Evolutionary conservation across 2,113 vertebrate species (phyloP).

Genomic region (Corydoras maculifer): DNA sequence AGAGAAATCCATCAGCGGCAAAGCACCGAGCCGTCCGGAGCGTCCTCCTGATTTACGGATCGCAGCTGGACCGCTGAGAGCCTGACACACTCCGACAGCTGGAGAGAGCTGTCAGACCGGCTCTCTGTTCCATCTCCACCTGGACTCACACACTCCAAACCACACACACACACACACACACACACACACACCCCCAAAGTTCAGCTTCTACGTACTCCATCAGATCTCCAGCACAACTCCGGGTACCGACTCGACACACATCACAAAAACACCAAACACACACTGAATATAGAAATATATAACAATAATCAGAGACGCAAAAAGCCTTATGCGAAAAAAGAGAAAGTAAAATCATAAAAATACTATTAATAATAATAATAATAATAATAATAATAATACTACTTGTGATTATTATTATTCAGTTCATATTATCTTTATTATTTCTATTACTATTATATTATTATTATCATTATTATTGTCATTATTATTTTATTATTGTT

Average conservation of each 20-base stretch:
- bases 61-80: slow-evolving; percentile 15
- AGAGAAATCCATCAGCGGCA: not conserved
- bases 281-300: too few relatives aligned
- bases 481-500: too few relatives aligned
- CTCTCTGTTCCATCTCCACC: not conserved
- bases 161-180: not conserved
- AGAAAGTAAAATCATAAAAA: too few relatives aligned
- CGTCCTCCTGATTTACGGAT: slow-evolving; percentile 4
- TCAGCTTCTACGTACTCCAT: too few relatives aligned
- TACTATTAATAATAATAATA: too few relatives aligned
- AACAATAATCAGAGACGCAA: too few relatives aligned
- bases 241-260: not conserved
- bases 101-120: slow-evolving; percentile 12
- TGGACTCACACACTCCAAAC: slow-evolving; percentile 3
- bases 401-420: too few relatives aligned
- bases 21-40: slow-evolving; percentile 34
- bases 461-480: too few relatives aligned
- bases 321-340: too few relatives aligned
- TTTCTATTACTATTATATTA: too few relatives aligned
- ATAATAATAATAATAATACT: too few relatives aligned
- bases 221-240: not conserved
- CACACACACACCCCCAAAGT: not conserved
- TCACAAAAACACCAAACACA: not conserved
- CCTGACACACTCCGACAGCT: slow-evolving; percentile 25
- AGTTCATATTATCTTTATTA: too few relatives aligned